Percentiles rank a stretch among this genome's conserved stretches.
These are phyloP conservation scores for Struthio camelus DNA, from an alignment of 2,113 vertebrate species.

Conservation along the genomic window DNA sequence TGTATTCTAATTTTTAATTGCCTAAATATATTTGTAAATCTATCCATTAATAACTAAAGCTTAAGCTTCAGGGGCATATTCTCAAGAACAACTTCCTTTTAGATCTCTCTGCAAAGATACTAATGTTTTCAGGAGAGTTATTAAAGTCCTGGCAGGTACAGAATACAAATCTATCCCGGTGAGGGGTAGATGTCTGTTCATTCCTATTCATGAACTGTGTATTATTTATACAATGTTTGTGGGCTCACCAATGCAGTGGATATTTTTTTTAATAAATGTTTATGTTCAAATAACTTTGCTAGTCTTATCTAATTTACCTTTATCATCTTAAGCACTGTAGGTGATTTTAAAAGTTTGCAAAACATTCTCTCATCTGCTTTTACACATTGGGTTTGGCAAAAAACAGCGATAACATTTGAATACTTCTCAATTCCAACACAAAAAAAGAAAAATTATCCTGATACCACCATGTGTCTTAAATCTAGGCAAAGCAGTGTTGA, in stretches of 20 bases:
- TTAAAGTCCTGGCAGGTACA: constrained; percentile 40
- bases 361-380: constrained; percentile 36
- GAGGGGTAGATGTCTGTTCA: constrained; percentile 25
- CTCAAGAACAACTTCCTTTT: constrained; percentile 49
- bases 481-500: neutral
- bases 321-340: constrained; percentile 35
- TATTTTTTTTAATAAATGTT: constrained; percentile 61
- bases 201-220: constrained; percentile 63
- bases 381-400: constrained; percentile 23
- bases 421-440: constrained; percentile 29
- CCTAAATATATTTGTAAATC: constrained; percentile 26
- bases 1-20: constrained; percentile 14
- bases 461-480: neutral
- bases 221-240: constrained; percentile 68
- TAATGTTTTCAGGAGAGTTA: constrained; percentile 30
- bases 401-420: neutral
- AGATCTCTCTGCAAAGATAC: constrained; percentile 42
- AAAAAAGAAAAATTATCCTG: neutral
- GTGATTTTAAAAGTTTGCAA: constrained; percentile 37
- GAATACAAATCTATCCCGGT: constrained; percentile 44
- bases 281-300: constrained; percentile 64
- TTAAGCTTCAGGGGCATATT: constrained; percentile 49
- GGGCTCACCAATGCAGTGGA: constrained; percentile 42
- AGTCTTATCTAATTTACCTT: constrained; percentile 53
- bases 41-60: constrained; percentile 44